Percentiles rank a stretch among this genome's conserved stretches.
Conservation (phyloP, 1,140 invertebrate species). For the Orchestia grillus region DNA sequence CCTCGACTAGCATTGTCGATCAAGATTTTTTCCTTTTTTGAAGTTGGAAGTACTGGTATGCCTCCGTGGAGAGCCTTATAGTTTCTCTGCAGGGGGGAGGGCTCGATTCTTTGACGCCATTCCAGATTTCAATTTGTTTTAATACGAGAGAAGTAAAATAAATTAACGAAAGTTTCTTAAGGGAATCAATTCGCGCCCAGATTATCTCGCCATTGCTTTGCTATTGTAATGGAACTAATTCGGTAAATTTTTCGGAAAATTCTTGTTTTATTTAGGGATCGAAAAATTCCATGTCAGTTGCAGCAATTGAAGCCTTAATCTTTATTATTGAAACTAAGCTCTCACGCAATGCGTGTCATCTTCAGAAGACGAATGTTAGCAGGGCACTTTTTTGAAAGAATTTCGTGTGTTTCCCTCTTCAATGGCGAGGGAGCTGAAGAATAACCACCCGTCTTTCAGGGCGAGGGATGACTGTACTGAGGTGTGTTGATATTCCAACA, state of each 20-base stretch:
- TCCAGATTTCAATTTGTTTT: not conserved
- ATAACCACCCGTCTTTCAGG: not conserved
- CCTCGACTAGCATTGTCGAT: too few relatives aligned
- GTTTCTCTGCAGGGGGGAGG: not conserved
- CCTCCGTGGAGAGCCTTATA: too few relatives aligned
- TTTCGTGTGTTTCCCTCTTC: not conserved
- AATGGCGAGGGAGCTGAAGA: not conserved
- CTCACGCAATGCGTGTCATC: not conserved
- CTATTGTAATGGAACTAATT: not conserved
- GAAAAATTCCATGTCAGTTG: too few relatives aligned
- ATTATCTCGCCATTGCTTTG: not conserved
- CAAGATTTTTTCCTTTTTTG: too few relatives aligned
- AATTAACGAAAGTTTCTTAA: not conserved
- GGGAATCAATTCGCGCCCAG: not conserved
- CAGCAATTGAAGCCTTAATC: not conserved
- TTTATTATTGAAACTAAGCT: too few relatives aligned
- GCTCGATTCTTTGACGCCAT: not conserved
- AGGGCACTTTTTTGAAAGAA: not conserved
- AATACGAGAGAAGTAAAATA: not conserved
- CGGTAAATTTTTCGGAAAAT: too few relatives aligned
- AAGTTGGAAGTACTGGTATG: too few relatives aligned
- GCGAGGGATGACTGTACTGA: not conserved
- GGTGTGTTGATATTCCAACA: not conserved
- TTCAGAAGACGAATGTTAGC: not conserved
- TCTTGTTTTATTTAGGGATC: too few relatives aligned